phyloP scores from a whole-genome alignment of 2,888 invertebrate species.

The Drosophila eohydei region DNA sequence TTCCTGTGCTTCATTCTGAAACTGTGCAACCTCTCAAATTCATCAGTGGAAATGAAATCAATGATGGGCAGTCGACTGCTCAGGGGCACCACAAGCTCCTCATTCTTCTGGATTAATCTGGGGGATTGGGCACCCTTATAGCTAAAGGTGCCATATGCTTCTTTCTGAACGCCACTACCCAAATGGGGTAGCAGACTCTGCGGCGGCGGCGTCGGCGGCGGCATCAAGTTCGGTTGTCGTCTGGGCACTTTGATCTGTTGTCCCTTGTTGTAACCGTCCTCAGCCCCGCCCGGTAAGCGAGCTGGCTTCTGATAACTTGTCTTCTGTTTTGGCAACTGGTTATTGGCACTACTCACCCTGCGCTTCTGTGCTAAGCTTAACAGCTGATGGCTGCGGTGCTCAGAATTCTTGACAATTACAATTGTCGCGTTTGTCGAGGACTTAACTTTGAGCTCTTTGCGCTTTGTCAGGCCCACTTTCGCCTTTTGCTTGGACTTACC shows the following conservation, averaged over 20 bases:
- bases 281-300: not conserved
- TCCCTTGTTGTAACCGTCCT: not conserved
- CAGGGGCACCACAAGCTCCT: conserved; percentile 55
- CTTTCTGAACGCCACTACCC: not conserved
- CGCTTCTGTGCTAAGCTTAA: not conserved
- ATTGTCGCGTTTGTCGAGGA: conserved; percentile 1
- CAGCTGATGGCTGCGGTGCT: conserved; percentile 1
- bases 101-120: not conserved
- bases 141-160: not conserved
- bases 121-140: not conserved
- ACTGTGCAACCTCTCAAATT: conserved; percentile 47
- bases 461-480: not conserved
- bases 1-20: conserved; percentile 6
- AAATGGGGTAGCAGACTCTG: conserved; percentile 1
- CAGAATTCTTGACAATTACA: not conserved
- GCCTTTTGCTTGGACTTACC: conserved; percentile 1
- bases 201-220: no score
- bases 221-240: not conserved
- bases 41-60: conserved; percentile 68
- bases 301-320: not conserved
- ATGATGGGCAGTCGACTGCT: conserved; percentile 64
- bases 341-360: not conserved
- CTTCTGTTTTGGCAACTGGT: not conserved
- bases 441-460: not conserved
- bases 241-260: not conserved